Evolutionary conservation across 1,140 invertebrate genomes (phyloP), one percentile per base, ranked within the genome.

Genomic region (Pogonus chalceus): DNA sequence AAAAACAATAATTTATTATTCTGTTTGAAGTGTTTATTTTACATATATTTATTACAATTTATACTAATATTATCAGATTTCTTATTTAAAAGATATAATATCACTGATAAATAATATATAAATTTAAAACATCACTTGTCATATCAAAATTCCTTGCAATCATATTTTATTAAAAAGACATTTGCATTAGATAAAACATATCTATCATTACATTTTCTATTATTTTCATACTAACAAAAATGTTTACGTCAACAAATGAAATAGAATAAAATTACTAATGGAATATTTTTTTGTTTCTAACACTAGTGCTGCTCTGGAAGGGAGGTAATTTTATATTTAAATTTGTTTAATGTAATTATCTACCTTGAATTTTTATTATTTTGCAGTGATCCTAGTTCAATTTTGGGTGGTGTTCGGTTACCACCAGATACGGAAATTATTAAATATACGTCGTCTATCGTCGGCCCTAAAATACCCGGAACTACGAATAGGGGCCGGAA

Each of bases 371-470:
- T 31, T 62, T 55, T 65, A 58, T 23, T 46, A 59, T 71, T 31
- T 31, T 7, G 18, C 18, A 88, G 83, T 72, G 86, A 88, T 72
- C 82, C 85, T 56, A 80, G 84, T 58, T 84, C 85, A 64, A 81
- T 89, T 67, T 72, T 89, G 62, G 86, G 86, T 35, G 84, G 84
- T 39, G 85, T 90, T 26, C 78, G 87, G 26, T 69, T 91, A 58
- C 88, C 88, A 57, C 87, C 87, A n/a, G 88, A 90, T 63, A 91
- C 88, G 14, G 88, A 91, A 73, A 90, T 91, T 53, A 90, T 91
- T 62, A 90, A 90, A 68, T 90, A 90, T 66, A 90, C 87, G 49
- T 90, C 87, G 54, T 88, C 85, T 49, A 82, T 89, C 56, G 83
- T 87, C 53, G 87, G 87, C 39, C 85, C 87, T 39, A 89, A 89